Conservation (phyloP, 1,140 invertebrate species). For the Caenorhabditis inopinata region DNA sequence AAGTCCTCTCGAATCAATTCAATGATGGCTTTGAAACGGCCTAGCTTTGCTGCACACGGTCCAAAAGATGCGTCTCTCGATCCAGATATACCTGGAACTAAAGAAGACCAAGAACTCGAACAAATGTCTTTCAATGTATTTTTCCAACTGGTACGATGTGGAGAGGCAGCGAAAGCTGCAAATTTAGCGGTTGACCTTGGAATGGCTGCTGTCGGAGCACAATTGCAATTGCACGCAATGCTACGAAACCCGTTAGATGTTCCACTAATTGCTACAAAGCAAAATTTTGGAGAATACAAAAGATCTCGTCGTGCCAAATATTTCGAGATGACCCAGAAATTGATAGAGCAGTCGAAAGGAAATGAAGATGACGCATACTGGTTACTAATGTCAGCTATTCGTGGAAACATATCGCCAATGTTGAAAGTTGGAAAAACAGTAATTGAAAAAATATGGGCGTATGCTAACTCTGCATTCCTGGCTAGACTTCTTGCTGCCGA, state of each 20-base stretch:
- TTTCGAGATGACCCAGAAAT: neutral
- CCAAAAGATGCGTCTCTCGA: constrained; percentile 15
- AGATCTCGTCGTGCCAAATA: neutral
- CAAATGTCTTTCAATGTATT: neutral
- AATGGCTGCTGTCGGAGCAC: neutral
- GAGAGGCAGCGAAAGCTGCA: neutral
- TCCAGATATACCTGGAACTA: neutral
- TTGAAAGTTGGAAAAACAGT: neutral
- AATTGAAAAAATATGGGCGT: constrained; percentile 3
- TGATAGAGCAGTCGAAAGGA: neutral
- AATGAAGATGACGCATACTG: neutral
- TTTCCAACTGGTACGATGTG: neutral
- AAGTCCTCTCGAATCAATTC: neutral
- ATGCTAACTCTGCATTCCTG: neutral
- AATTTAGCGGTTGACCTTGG: neutral
- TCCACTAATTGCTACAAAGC: neutral
- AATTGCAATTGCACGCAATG: neutral
- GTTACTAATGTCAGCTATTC: neutral
- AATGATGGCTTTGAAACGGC: neutral
- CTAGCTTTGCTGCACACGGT: neutral
- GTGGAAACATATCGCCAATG: neutral
- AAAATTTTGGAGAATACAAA: constrained; percentile 4
- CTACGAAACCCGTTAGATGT: neutral
- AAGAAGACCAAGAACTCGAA: neutral
- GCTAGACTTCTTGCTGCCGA: neutral